Base-by-base conservation (phyloP, 2,888 invertebrate genomes). In the Oligia strigilis region DNA sequence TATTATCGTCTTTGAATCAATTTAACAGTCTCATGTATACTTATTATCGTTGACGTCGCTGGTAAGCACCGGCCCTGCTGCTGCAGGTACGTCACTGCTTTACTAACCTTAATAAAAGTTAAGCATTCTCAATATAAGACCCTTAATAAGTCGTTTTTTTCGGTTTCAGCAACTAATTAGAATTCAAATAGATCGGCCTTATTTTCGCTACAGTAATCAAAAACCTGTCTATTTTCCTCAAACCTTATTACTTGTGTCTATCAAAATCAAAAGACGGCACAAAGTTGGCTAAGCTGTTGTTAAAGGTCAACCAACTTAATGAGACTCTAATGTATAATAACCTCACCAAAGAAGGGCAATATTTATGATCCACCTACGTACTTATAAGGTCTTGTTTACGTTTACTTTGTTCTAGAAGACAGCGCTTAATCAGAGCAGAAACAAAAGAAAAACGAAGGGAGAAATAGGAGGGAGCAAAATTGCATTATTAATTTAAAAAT, bases 301-400 rank as follows among this genome's bases (percentile, higher is more conserved):
- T 52, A 81, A 87, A 79, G 77, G 75, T 81, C 81, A 79, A 71
- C 49, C 52, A 67, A 77, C 70, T 66, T 77, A 86, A 77, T 80
- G 72, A 83, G 60, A 67, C 49, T 65, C 73, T 66, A 82, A 73
- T 71, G 66, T 77, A 40, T 86, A 79, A 55, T 64, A 67, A 65
- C 52, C 49, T 67, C 40, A 52, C 69, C 49, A 76, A 85, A 75
- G 52, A 62, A 52, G 46, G 65, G 19, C 46, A 72, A 67, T 58
- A 74, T 64, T 65, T 55, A 67, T 64, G 55, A 62, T 36, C 40
- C 9, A 49, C n/a, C 14, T 23, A 66, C 72, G 49, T 58, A 40
- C 14, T 40, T 65, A 40, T 58, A 72, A 69, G 40, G 29, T 40
- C 9, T 17, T 40, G 5, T 60, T 60, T 60, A 40, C 62, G 55